Conservation (phyloP, 2,113 vertebrate genomes). For the Salvator merianae region DNA sequence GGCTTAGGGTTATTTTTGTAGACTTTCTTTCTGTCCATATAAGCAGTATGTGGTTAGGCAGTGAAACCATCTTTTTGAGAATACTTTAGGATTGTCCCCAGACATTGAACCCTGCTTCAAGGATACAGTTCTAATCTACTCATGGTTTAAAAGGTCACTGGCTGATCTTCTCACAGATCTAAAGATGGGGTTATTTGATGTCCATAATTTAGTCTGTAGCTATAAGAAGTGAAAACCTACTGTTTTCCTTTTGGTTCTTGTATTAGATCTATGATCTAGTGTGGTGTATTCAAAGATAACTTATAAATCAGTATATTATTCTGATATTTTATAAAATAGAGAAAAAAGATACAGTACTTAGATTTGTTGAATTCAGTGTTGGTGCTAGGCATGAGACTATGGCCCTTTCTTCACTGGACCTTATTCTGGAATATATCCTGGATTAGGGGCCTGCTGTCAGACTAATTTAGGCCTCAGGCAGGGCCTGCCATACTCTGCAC, state of each 20-base stretch:
- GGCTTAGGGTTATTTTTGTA: no score
- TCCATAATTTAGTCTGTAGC: not conserved
- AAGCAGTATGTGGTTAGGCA: not conserved
- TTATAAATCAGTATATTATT: not conserved
- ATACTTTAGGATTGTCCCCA: rapidly evolving
- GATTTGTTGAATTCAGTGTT: no score
- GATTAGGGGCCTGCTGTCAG: no score
- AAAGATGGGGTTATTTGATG: not conserved
- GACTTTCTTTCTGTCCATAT: no score
- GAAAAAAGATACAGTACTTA: no score
- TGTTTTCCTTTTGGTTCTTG: not conserved
- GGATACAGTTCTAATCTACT: conserved; percentile 9
- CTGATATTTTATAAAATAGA: not conserved
- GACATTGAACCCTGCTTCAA: not conserved
- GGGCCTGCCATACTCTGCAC: no score
- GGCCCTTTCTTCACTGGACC: no score
- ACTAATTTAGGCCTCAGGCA: no score
- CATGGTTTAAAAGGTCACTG: conserved; percentile 30
- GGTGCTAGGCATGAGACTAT: no score
- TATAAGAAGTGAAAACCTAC: not conserved
- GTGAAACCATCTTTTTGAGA: not conserved
- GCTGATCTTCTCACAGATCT: conserved; percentile 34
- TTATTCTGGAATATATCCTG: no score
- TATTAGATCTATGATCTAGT: not conserved
- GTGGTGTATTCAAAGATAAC: not conserved